Percentiles rank a stretch among this genome's conserved stretches.
Evolutionary conservation across 2,113 vertebrate genomes (phyloP).

Genomic region (Tenrec ecaudatus): DNA sequence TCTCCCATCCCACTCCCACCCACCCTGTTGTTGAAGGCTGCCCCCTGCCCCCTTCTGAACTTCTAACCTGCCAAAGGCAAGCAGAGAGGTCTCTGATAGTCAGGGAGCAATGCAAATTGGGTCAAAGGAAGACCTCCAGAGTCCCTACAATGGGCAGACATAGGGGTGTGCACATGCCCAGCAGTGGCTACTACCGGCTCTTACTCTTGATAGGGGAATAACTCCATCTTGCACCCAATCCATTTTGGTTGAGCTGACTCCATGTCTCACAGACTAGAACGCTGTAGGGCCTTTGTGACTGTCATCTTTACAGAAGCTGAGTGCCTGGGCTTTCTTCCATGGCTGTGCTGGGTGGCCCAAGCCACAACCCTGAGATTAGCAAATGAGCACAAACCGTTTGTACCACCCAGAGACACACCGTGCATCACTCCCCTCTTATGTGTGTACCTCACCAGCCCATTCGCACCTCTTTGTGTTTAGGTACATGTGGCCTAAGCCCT

Average conservation of each 20-base stretch:
- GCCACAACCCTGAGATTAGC: background rate
- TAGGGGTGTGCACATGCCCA: too few relatives aligned
- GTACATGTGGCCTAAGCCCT: background rate
- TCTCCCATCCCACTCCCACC: too few relatives aligned
- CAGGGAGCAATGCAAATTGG: background rate
- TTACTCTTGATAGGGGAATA: too few relatives aligned
- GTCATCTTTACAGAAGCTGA: background rate
- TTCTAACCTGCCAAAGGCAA: background rate
- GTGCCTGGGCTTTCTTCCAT: background rate
- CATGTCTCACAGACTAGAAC: background rate
- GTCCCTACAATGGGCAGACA: background rate
- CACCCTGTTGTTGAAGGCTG: too few relatives aligned
- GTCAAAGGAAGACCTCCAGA: too few relatives aligned
- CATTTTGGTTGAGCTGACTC: background rate
- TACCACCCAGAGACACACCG: background rate
- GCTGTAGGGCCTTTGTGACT: background rate
- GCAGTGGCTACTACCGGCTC: background rate
- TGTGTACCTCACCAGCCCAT: background rate
- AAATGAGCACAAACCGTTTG: background rate
- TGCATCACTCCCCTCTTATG: background rate
- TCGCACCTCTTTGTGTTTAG: background rate
- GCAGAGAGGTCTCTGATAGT: background rate
- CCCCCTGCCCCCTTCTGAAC: background rate
- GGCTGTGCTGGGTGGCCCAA: background rate
- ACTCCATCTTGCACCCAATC: background rate